A percentile compares a stretch with the other conserved stretches of the same genome.
phyloP scores from a whole-genome alignment of 2,888 invertebrate genomes.

The Caenorhabditis doughertyi region DNA sequence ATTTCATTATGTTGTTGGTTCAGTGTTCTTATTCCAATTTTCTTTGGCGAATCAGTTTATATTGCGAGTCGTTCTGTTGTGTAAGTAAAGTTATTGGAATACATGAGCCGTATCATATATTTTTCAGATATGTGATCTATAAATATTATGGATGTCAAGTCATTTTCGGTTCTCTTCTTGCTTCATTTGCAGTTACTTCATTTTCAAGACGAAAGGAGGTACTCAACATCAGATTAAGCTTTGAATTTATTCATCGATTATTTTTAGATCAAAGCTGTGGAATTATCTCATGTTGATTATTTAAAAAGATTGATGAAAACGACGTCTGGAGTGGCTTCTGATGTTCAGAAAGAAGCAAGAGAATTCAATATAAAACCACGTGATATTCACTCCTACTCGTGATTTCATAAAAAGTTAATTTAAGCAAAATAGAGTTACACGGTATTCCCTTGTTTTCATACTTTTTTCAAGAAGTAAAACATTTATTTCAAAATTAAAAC shows the following conservation, averaged over 20 bases:
- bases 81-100: too few relatives aligned
- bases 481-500: conserved; percentile 2
- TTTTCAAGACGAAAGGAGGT: conserved; percentile 44
- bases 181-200: conserved; percentile 37
- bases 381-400: conserved; percentile 28
- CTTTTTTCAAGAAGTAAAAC: too few relatives aligned
- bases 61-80: conserved; percentile 35
- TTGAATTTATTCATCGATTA: background rate
- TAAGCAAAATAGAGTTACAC: background rate
- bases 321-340: conserved; percentile 28
- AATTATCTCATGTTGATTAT: conserved; percentile 44
- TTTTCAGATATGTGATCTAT: conserved; percentile 41
- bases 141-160: conserved; percentile 43
- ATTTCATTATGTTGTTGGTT: conserved; percentile 49
- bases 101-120: too few relatives aligned
- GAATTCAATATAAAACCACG: conserved; percentile 31
- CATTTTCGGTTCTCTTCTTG: conserved; percentile 42
- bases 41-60: conserved; percentile 33
- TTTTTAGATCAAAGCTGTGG: conserved; percentile 53
- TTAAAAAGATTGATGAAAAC: conserved; percentile 26
- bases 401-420: background rate
- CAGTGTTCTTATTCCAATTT: conserved; percentile 36
- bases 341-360: conserved; percentile 53
- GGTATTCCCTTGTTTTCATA: background rate
- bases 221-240: background rate